Evolutionary conservation across 2,888 invertebrate genomes (phyloP), one percentile per base, ranked within the genome.

Genomic region (Drosophila demipolita): DNA sequence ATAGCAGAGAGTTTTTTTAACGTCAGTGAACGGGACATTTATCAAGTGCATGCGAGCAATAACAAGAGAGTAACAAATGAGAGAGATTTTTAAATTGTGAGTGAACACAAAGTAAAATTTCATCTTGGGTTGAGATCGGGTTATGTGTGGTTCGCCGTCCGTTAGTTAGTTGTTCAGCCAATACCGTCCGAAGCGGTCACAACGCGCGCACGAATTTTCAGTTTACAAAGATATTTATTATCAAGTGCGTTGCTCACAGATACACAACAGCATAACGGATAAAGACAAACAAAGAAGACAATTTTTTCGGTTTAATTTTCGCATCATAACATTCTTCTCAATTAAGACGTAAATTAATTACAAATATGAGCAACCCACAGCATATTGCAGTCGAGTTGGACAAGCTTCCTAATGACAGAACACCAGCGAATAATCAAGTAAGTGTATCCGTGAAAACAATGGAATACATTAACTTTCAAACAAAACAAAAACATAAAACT

Each of bases 381-480:
- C 84, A 88, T 29, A 65, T 75, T 52, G 54, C 87, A 36, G 55
- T 87, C n/a, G 68, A 87, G 62, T 81, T 87, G 84, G 81, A 86
- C 66, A 76, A 66, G 20, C 26, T 58, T 11, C 23, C 45, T 32
- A 60, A 52, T 32, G 55, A 62, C 32, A 70, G 65, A 53, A 66
- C 73, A 6, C 11, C 48, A 75, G 29, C 59, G 1, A 73, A 58
- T 53, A 75, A 65, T 65, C 76, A 78, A 57, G 86, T 86, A 70
- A 83, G 82, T 77, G 66, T 23, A n/a, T 49, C 11, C 42, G 9
- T 33, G 29, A 9, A 20, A 9, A 42, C 9, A 64, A 59, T 65
- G 45, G 42, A 70, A 70, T 64, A 33, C 9, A 71, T 62, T 32
- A 38, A 32, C 36, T n/a, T 48, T 45, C 7, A 7, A 38, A 17